Base-by-base conservation (phyloP, 2,888 invertebrate species). In the Cryptosula pallasiana region DNA sequence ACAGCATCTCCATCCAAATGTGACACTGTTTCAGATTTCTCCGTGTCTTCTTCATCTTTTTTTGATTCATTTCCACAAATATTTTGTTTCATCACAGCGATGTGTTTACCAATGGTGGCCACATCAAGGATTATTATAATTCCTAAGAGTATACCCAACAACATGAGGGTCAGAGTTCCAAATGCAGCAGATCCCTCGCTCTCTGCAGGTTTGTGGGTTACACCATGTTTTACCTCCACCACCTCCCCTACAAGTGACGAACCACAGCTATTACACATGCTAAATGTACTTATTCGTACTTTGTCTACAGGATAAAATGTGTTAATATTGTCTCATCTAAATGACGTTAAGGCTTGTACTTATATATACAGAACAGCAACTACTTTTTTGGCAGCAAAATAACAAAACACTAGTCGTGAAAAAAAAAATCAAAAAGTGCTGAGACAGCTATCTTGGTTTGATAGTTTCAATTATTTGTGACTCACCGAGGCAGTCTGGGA, bases 201-300 rank as follows among this genome's bases (percentile, higher is more conserved):
- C n/a, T 63, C 63, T 32, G 20, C 32, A 13, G 63, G 63, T 32
- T 63, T 63, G 63, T 63, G 63, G n/a, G 63, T 63, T 9, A 63
- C 20, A 9, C 25, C 63, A 25, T 20, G 20, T 5, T 25, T 27
- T 63, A 63, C 27, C n/a, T 63, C 63, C 3, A 63, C 32, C 13
- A 63, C 32, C 32, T 63, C 63, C 25, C 63, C 63, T 63, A 34
- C 32, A 63, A 34, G 20, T 45, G n/a, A n/a, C n/a, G n/a, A n/a
- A n/a, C n/a, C n/a, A n/a, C n/a, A n/a, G n/a, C n/a, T n/a, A n/a
- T n/a, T n/a, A n/a, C n/a, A n/a, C n/a, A n/a, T n/a, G n/a, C n/a
- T n/a, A n/a, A n/a, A n/a, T n/a, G n/a, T n/a, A n/a, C n/a, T n/a
- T n/a, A n/a, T n/a, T n/a, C n/a, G n/a, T n/a, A n/a, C n/a, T n/a